These are phyloP conservation scores for Ameiurus melas DNA, from an alignment of 2,113 vertebrate species.

Conservation along the genomic window DNA sequence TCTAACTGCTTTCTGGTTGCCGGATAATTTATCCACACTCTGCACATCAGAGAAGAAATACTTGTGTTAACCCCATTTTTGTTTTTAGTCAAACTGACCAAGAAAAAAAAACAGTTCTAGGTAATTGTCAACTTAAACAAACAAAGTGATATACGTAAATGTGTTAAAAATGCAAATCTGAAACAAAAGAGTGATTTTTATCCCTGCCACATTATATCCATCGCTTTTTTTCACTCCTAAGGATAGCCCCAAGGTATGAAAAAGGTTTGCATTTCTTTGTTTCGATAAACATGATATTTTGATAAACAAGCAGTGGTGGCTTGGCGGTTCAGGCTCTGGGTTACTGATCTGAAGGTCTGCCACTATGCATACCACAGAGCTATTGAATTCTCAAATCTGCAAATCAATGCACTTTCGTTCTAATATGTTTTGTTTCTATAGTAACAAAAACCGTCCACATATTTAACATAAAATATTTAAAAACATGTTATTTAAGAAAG, in stretches of 20 bases:
- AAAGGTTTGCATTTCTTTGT: background rate
- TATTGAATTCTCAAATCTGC: no score
- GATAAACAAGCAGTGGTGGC: no score
- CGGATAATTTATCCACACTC: constrained; percentile 35
- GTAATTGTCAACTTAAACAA: background rate
- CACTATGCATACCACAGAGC: no score
- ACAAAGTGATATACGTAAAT: background rate
- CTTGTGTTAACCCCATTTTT: background rate
- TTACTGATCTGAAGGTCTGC: no score
- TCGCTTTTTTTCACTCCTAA: background rate
- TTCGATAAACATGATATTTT: background rate
- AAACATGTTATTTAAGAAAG: no score
- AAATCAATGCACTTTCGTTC: no score
- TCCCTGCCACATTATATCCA: background rate
- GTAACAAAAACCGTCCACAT: no score
- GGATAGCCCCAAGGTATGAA: background rate
- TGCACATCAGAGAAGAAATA: constrained; percentile 42
- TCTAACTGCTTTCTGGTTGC: constrained; percentile 37
- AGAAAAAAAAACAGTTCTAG: background rate
- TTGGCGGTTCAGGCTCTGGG: no score
- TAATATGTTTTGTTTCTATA: no score
- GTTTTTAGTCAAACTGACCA: background rate
- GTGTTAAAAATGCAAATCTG: background rate
- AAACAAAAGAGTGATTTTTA: background rate
- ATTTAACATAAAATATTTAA: no score